Percentiles rank a stretch among this genome's conserved stretches.
These are phyloP conservation scores for Cataglyphis livida DNA, from an alignment of 2,888 invertebrate genomes.

Conservation along the genomic window DNA sequence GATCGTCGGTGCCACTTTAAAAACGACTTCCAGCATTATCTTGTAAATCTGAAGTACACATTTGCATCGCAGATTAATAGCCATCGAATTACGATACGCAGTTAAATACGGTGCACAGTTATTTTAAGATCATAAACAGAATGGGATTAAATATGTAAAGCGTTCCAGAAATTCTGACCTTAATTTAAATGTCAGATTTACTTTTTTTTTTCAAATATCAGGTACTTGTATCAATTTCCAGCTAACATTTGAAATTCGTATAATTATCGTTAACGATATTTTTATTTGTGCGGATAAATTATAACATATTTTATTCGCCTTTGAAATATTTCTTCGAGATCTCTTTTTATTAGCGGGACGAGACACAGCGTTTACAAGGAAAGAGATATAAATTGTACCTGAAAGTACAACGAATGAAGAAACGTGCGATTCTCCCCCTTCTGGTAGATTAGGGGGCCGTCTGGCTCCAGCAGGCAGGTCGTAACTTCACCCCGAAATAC, in stretches of 20 bases:
- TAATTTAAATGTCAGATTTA: conserved; percentile 26
- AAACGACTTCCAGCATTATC: conserved; percentile 88
- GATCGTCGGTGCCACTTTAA: conserved; percentile 90
- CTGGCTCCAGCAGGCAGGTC: conserved; percentile 86
- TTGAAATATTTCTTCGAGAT: neutral
- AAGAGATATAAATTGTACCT: conserved; percentile 79
- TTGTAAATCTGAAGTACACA: conserved; percentile 86
- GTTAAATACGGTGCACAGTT: neutral
- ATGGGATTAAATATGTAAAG: neutral
- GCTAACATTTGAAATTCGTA: neutral
- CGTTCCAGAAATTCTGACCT: conserved; percentile 9
- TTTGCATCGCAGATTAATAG: neutral
- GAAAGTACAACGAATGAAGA: conserved; percentile 87
- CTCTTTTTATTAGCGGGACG: neutral
- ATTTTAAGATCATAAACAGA: conserved; percentile 9
- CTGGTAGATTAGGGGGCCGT: conserved; percentile 88
- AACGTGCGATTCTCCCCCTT: conserved; percentile 87
- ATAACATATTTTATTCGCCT: neutral
- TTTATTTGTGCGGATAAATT: neutral
- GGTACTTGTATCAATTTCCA: conserved; percentile 5
- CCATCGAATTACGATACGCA: neutral
- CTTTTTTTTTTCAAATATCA: neutral
- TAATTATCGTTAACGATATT: neutral
- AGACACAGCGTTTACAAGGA: neutral
- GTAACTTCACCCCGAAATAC: conserved; percentile 88